Percentiles rank a stretch among this genome's conserved stretches.
Conservation (phyloP, 1,140 invertebrate species). For the Sitobion miscanthi region DNA sequence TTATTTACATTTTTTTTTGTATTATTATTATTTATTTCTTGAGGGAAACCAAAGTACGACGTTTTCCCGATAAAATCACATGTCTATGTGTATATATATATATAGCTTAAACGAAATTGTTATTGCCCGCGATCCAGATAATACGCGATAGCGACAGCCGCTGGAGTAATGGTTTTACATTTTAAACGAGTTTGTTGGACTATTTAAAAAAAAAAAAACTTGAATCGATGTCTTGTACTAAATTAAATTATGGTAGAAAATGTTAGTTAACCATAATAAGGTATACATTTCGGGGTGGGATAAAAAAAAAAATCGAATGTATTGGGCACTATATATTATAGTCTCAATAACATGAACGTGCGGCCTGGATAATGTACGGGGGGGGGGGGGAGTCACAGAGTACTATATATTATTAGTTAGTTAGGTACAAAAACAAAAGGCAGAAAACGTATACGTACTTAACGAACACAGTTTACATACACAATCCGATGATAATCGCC, state of each 20-base stretch:
- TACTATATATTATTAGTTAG: too few relatives aligned
- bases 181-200: not conserved
- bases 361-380: not conserved
- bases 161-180: not conserved
- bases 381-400: too few relatives aligned
- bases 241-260: not conserved
- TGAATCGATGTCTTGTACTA: not conserved
- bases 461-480: not conserved
- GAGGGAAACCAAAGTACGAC: not conserved
- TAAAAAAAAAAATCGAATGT: not conserved
- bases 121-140: not conserved
- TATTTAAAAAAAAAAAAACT: not conserved
- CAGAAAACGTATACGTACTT: not conserved
- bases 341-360: too few relatives aligned
- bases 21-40: not conserved
- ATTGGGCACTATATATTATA: not conserved
- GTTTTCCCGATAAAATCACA: not conserved
- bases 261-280: not conserved
- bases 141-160: not conserved
- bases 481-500: not conserved
- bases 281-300: not conserved
- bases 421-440: not conserved
- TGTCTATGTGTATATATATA: not conserved
- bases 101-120: not conserved
- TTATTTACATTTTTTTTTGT: not conserved